Base-by-base conservation (phyloP, 2,888 invertebrate species). In the Drosophila anomelani region DNA sequence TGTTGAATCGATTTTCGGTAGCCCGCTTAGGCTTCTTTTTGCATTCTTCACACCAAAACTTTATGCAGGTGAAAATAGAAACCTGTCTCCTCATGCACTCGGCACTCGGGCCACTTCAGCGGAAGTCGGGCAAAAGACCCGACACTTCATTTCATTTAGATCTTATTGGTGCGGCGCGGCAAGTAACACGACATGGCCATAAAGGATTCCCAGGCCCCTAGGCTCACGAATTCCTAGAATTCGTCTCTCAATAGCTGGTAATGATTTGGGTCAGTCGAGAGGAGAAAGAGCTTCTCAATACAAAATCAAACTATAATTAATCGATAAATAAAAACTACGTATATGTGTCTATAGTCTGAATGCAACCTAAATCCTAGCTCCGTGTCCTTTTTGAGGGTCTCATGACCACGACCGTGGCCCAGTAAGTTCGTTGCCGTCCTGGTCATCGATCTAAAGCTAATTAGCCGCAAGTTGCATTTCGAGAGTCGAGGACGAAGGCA, bases 91-190 rank as follows among this genome's bases (percentile, higher is more conserved):
- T 49, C 26, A 34, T 57, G 61, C 75, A 79, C 72, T 80, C 75
- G 20, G 26, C 70, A 66, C 71, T 64, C 62, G 32, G 49, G 49
- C 17, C n/a, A 49, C 49, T 49, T 54, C 49, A 75, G 76, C 55
- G 75, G 70, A 78, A 76, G 69, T 64, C 73, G 32, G 17, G 17
- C 49, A 53, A 81, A 59, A 84, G 85, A 75, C 80, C 74, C 76
- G 81, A 87, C 87, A 89, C 85, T 89, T 89, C 87, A 85, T 89
- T 89, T 87, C 88, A 89, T 89, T 89, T 87, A 87, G 87, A 81
- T 80, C 88, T 84, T 80, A 78, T 77, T 78, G 70, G 71, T 68
- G 60, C 59, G 47, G 61, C 23, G 49, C 54, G 26, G 55, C 62
- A 54, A 60, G 72, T 9, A 60, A 36, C 34, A 36, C 39, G 17